Conservation (phyloP, 2,797 vertebrate species). For the Scolopax rusticola region DNA sequence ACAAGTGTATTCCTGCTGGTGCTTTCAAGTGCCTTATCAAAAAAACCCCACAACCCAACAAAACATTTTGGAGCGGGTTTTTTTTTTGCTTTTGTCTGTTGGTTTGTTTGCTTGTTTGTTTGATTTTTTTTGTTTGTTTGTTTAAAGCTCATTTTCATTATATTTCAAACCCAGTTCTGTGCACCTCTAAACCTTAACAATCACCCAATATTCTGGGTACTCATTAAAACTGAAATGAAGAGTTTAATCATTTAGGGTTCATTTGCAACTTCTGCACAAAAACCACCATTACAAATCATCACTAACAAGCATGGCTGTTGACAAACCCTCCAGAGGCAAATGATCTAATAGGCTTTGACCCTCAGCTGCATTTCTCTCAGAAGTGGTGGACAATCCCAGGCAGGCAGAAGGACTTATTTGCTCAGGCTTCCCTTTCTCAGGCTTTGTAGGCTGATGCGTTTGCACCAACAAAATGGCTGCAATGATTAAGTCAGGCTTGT, state of each 20-base stretch:
- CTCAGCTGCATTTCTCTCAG: neutral
- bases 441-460: neutral
- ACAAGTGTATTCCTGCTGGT: neutral
- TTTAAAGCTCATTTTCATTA: neutral
- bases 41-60: too few relatives aligned
- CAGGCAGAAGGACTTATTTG: neutral
- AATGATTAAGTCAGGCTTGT: neutral
- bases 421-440: neutral
- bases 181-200: neutral
- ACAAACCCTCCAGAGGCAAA: neutral
- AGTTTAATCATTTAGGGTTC: neutral
- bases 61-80: fast-evolving
- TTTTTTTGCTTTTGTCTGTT: neutral
- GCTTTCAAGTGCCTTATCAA: neutral
- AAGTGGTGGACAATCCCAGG: neutral
- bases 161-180: neutral
- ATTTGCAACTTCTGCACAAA: neutral
- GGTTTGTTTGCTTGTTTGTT: neutral
- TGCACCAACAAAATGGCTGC: neutral
- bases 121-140: neutral
- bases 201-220: neutral
- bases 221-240: neutral
- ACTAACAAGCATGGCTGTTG: neutral
- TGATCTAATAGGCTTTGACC: neutral
- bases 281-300: neutral